Evolutionary conservation across 2,888 invertebrate genomes (phyloP), one percentile per base, ranked within the genome.

Genomic region (Omphaloscelis lunosa): DNA sequence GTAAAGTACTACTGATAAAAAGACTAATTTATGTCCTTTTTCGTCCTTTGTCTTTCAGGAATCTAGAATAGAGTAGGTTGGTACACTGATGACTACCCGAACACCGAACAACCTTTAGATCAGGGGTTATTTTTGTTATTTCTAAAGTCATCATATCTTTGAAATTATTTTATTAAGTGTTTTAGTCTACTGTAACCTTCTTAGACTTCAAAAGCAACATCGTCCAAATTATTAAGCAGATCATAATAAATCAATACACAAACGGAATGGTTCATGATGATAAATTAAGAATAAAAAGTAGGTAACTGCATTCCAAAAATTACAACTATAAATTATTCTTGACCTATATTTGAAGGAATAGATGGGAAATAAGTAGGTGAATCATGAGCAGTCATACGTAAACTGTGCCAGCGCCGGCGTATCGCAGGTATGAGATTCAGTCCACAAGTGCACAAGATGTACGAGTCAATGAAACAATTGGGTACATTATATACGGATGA

Each of bases 381-480:
- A 59, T 68, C 63, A 68, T 45, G 51, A 51, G 23, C n/a, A 67
- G 56, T 76, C 56, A 61, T 11, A n/a, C 12, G 66, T 17, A 41
- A 69, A 68, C 48, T 72, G 15, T 77, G 66, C 11, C 66, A 45
- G 79, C 84, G 65, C 56, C 12, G 23, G 56, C 72, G 79, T 75
- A 71, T 70, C 17, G 27, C 78, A 77, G 84, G 69, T 83, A 77
- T 69, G 20, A 62, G 61, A 83, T 80, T 70, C 17, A 39, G 41
- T 69, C 78, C 69, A 70, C 53, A n/a, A 41, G 48, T 79, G 34
- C 23, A 61, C 58, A 45, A 69, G 34, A 5, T 34, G 4, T 34
- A 34, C 51, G 59, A 83, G 17, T 59, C 66, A 71, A 20, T n/a
- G 27, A 39, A 41, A 56, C 15, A 51, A 17, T 66, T 23, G 12